phyloP scores from a whole-genome alignment of 2,888 invertebrate genomes.

The Acanthosepion esculentum region DNA sequence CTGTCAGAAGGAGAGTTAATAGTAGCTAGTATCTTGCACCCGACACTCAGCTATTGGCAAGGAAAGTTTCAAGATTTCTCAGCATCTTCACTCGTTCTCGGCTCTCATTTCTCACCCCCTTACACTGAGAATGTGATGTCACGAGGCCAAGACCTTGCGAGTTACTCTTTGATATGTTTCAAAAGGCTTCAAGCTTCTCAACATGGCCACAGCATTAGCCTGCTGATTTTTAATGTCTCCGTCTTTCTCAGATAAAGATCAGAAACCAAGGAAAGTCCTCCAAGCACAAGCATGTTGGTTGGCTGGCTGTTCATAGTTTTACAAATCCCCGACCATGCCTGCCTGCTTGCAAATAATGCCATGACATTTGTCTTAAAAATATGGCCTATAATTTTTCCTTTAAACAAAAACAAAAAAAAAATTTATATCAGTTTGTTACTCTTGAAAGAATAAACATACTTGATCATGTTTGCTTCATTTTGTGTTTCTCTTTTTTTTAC shows the following conservation, averaged over 20 bases:
- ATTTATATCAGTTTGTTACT: too few species aligned
- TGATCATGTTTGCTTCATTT: too few species aligned
- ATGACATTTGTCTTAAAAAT: not conserved
- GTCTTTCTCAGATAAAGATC: not conserved
- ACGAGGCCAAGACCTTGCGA: not conserved
- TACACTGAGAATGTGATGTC: not conserved
- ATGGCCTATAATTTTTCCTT: not conserved
- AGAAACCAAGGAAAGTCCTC: not conserved
- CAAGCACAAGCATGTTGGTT: not conserved
- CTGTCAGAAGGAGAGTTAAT: not conserved
- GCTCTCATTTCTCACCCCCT: not conserved
- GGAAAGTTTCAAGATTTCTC: not conserved
- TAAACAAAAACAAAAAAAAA: not conserved
- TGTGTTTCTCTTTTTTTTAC: too few species aligned
- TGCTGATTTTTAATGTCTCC: not conserved
- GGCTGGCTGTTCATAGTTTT: not conserved
- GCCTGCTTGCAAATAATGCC: not conserved
- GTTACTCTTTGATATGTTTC: not conserved
- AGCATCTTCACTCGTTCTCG: not conserved
- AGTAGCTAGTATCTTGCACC: not conserved
- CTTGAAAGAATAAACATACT: too few species aligned
- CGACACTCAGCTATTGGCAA: not conserved
- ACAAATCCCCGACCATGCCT: not conserved
- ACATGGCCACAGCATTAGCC: not conserved
- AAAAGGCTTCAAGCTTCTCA: constrained; percentile 20